Evolutionary conservation across 1,140 invertebrate species (phyloP).

Genomic region (Metopolophium dirhodum): DNA sequence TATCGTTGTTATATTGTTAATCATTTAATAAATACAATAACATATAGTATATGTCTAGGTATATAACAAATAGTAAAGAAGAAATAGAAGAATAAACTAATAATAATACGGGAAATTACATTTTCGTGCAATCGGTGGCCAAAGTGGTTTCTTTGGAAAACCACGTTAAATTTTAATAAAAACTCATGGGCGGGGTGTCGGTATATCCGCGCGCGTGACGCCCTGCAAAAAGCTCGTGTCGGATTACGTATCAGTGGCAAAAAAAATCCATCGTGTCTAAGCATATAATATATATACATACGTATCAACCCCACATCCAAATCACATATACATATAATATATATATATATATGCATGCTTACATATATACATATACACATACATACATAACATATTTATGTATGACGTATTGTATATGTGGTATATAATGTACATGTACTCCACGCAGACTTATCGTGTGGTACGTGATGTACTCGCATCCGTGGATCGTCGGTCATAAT

Average conservation of each 20-base stretch:
- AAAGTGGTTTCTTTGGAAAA: background rate
- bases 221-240: background rate
- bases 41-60: too few species aligned
- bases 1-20: too few species aligned
- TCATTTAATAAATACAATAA: too few species aligned
- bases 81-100: background rate
- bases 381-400: background rate
- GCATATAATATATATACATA: background rate
- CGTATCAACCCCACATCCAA: too few species aligned
- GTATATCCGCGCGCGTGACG: background rate
- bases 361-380: background rate
- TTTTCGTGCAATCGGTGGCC: background rate
- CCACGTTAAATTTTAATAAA: background rate
- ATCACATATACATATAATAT: background rate
- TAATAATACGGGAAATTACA: background rate
- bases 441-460: background rate
- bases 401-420: background rate
- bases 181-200: background rate
- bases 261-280: background rate
- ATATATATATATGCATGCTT: background rate
- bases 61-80: background rate
- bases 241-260: background rate
- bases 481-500: background rate
- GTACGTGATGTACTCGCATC: constrained; percentile 3
- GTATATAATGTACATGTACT: background rate